Evolutionary conservation across 2,113 vertebrate genomes (phyloP), one percentile per base, ranked within the genome.

Genomic region (Thoracochromis brauschi): DNA sequence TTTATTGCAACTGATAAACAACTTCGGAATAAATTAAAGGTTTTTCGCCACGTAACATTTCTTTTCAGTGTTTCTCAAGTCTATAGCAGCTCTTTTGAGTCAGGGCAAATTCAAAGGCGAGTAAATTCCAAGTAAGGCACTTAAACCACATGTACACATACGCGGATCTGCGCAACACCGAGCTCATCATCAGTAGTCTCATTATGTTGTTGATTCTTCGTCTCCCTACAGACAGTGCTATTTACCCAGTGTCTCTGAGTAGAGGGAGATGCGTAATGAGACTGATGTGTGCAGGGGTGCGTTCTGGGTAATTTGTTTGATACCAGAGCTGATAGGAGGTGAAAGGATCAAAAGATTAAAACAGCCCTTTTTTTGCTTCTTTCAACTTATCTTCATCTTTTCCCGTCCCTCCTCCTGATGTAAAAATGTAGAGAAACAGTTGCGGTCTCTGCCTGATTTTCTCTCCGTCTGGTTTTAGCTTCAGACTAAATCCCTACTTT

Each of bases 271-370:
- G 84, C 73, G 63, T 94, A 95, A 95, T 94, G 92, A 95, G 91
- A 89, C 89, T 90, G 92, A 95, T 94, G 91, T 94, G 93, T 93
- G 93, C 94, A 92, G 75, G 80, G 83, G 83, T 93, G 90, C 80
- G 82, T 94, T 95, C 88, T 89, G 91, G 91, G 80, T 94, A 94
- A 96, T 95, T 94, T 95, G 91, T 92, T 93, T 93, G 91, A 95
- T 93, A 92, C 45, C 24, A 91, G 88, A 91, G 87, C 91, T 94
- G 94, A 92, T 95, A 91, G 91, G 65, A 94, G 92, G 92, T 90
- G 88, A 92, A 91, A 75, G 90, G 89, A 95, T 95, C 90, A 94
- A 94, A 91, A 93, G 91, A 92, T 93, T 93, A 91, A 87, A 92
- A 90, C 31, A 60, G 40, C 16, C 24, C 81, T 81, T 45, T 83